Evolutionary conservation across 2,888 invertebrate species (phyloP).

Genomic region (Agrilus cyanescens): DNA sequence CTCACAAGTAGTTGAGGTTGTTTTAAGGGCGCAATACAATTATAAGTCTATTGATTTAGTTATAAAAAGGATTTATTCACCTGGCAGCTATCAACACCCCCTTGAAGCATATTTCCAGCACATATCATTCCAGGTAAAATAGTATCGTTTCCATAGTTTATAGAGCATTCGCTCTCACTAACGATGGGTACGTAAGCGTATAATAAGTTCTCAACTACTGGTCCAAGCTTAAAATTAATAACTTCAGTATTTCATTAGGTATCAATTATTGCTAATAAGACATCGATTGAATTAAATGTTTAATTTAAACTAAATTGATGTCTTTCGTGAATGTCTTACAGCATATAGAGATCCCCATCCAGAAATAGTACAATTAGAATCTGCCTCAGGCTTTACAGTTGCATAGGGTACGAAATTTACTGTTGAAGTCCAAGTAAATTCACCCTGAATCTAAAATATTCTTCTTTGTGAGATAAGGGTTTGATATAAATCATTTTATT

Average conservation of each 20-base stretch:
- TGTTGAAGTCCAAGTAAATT: conserved; percentile 7
- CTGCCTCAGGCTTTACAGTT: conserved; percentile 3
- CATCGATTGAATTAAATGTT: not conserved
- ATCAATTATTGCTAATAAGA: not conserved
- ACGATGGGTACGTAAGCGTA: conserved; percentile 8
- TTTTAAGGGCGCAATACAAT: too few relatives aligned
- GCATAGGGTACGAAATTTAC: conserved; percentile 6
- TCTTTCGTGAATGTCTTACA: conserved; percentile 1
- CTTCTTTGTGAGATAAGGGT: too few relatives aligned
- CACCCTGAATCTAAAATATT: conserved; percentile 7
- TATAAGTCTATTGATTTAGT: too few relatives aligned
- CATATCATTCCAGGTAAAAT: conserved; percentile 15
- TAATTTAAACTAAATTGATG: not conserved
- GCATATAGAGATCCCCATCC: conserved; percentile 13
- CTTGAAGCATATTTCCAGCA: conserved; percentile 13
- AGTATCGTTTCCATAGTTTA: conserved; percentile 2
- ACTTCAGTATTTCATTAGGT: too few relatives aligned
- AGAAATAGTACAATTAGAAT: conserved; percentile 9
- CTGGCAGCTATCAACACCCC: conserved; percentile 16
- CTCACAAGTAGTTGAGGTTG: too few relatives aligned
- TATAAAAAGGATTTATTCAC: conserved; percentile 4
- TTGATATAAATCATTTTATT: too few relatives aligned
- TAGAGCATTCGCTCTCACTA: conserved; percentile 3
- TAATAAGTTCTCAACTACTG: too few relatives aligned
- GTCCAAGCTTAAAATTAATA: too few relatives aligned